Conservation (phyloP, 53 echinoderm and acorn worm species). For the Actinopyga echinites region DNA sequence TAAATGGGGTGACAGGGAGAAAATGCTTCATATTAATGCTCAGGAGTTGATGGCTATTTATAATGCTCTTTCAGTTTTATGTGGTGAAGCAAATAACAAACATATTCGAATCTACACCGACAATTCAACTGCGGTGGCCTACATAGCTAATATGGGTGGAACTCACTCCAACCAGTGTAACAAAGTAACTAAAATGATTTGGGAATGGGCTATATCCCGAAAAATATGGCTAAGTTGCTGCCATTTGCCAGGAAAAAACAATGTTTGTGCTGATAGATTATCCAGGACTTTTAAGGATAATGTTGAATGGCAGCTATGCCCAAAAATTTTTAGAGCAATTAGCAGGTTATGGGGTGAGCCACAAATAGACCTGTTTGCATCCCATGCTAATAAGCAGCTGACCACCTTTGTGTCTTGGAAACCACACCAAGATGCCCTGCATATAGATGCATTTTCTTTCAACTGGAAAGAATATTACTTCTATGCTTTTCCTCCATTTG, state of each 20-base stretch:
- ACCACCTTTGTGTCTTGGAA: not conserved
- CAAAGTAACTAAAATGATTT: too few relatives aligned
- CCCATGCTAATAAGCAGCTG: not conserved
- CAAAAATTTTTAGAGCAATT: not conserved
- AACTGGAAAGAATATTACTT: conserved; percentile 10
- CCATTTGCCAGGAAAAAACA: too few relatives aligned
- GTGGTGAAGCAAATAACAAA: not conserved
- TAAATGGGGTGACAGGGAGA: too few relatives aligned
- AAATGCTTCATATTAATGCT: not conserved
- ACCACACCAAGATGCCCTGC: too few relatives aligned
- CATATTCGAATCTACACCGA: too few relatives aligned
- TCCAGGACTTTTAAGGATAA: too few relatives aligned
- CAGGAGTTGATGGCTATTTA: conserved; percentile 27
- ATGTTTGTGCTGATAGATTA: too few relatives aligned
- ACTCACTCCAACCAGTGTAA: too few relatives aligned
- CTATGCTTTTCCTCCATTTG: conserved; percentile 26
- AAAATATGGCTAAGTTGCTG: too few relatives aligned
- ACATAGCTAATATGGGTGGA: too few relatives aligned
- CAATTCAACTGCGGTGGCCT: too few relatives aligned
- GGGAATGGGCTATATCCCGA: too few relatives aligned
- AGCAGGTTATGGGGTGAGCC: not conserved
- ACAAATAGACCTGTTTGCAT: not conserved
- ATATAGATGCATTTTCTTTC: conserved; percentile 18
- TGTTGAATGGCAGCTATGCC: not conserved
- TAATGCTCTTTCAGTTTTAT: conserved; percentile 10